Base-by-base conservation (phyloP, 1,140 invertebrate genomes). In the Drosophila nannoptera region DNA sequence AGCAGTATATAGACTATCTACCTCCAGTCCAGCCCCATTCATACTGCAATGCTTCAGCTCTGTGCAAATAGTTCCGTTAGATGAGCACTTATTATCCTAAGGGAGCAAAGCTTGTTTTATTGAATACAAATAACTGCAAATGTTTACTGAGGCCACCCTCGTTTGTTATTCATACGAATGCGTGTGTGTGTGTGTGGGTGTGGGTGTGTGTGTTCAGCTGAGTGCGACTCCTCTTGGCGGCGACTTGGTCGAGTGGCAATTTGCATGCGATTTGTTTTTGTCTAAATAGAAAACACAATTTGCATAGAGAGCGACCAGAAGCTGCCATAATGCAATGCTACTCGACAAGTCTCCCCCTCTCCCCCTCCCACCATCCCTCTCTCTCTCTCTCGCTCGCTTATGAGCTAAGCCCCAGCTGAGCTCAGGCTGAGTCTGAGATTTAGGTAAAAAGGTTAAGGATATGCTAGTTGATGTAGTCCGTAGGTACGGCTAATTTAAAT, bases 391-490 rank as follows among this genome's bases (percentile, higher is more conserved):
- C 7, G 22, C 8, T 32, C 66, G 77, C 70, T 81, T 82, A 77
- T 29, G 50, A 56, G 63, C 56, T 67, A 16, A 60, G 69, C 49
- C 49, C 63, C 58, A 60, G 66, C 67, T 22, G 22, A 35, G 54
- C n/a, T 67, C 22, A 22, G 22, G 60, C n/a, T 72, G 53, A 43
- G 22, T 35, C 72, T 73, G 81, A 80, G 80, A 84, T 86, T 80
- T 84, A 55, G 80, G 80, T 84, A 84, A 84, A 77, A 84, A 84
- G 80, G 80, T 84, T 84, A 84, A 83, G 78, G 76, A 83, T 84
- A 83, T 83, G 76, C 69, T 55, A 76, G 73, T 77, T 69, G 61
- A n/a, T 48, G 48, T 53, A 50, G 64, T 55, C 22, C 1, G 22
- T 22, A 1, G 22, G 22, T 22, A 22, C 22, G 22, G 22, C 73